Base-by-base conservation (phyloP, 2,888 invertebrate genomes). In the Drosophila neotestacea region DNA sequence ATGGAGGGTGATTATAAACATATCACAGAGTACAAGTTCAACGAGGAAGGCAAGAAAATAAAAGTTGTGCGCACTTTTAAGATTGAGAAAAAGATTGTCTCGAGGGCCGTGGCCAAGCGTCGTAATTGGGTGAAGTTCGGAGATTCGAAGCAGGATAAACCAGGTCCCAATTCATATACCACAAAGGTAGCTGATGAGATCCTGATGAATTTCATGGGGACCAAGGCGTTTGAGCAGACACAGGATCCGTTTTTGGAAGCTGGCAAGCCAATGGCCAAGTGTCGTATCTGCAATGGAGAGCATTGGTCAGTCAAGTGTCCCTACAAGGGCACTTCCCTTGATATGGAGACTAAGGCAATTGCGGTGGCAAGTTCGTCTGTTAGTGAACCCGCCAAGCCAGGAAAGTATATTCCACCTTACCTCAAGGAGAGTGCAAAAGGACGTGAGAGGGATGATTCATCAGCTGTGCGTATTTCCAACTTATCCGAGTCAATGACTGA, bases 251-350 rank as follows among this genome's bases (percentile, higher is more conserved):
- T 96, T 0, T 93, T 98, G 56, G 96, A 97, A 88, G 97, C 97
- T 86, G 93, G 97, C 38, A 97, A 97, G 93, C 95, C 93, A 60
- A 89, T 93, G 91, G 94, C 84, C 74, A 97, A 96, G 91, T 98
- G 98, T 90, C 95, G 98, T 92, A 96, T 95, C 61, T 98, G 98
- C 92, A 96, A 96, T 89, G 97, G 98, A 59, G 99, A 99, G 91
- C 99, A 99, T 94, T 99, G 99, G 98, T 98, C 99, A 22, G 96
- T 97, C 30, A 97, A 97, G 91, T 99, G 99, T 94, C 99, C 99
- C 0, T 99, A 97, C 95, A 99, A 98, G 93, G 98, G 98, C 90
- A 97, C 97, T 1, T 95, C 95, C 80, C 93, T 96, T 86, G 95
- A 95, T 54, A 94, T 93, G 76, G 94, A 94, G 82, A 93, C 93